These are phyloP conservation scores for Heterotis niloticus DNA, from an alignment of 2,113 vertebrate species.

Conservation along the genomic window DNA sequence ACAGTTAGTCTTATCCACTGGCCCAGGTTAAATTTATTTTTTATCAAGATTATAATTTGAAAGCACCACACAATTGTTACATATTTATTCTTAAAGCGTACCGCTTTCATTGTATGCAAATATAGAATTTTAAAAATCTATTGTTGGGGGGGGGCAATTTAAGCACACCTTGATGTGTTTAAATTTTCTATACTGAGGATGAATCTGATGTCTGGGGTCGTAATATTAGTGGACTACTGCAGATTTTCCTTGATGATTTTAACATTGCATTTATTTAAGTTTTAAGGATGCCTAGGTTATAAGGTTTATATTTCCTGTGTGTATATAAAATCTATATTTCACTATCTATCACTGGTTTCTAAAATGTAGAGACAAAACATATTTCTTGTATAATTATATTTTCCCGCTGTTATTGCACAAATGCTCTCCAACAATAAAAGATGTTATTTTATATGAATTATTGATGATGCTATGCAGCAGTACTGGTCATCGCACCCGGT, in stretches of 20 bases:
- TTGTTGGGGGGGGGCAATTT: too few relatives aligned
- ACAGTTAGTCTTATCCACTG: too few relatives aligned
- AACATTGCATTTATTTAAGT: too few relatives aligned
- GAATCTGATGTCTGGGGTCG: background rate
- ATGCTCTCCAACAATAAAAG: background rate
- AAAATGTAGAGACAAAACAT: background rate
- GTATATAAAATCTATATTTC: background rate
- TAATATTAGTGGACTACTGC: too few relatives aligned
- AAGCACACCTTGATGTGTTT: too few relatives aligned
- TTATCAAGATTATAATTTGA: background rate
- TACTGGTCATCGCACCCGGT: background rate
- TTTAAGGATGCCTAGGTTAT: background rate
- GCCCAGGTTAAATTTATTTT: background rate
- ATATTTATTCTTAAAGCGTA: too few relatives aligned
- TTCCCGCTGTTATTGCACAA: background rate
- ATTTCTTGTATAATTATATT: background rate
- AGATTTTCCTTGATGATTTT: too few relatives aligned
- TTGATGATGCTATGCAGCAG: background rate
- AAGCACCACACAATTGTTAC: too few relatives aligned
- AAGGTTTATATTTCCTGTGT: background rate
- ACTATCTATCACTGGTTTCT: background rate
- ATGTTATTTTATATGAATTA: too few relatives aligned
- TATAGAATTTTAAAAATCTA: too few relatives aligned
- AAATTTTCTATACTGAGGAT: slow-evolving; percentile 4
- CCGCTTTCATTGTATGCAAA: background rate